phyloP scores from a whole-genome alignment of 2,797 vertebrate genomes.

The Malurus splendens region DNA sequence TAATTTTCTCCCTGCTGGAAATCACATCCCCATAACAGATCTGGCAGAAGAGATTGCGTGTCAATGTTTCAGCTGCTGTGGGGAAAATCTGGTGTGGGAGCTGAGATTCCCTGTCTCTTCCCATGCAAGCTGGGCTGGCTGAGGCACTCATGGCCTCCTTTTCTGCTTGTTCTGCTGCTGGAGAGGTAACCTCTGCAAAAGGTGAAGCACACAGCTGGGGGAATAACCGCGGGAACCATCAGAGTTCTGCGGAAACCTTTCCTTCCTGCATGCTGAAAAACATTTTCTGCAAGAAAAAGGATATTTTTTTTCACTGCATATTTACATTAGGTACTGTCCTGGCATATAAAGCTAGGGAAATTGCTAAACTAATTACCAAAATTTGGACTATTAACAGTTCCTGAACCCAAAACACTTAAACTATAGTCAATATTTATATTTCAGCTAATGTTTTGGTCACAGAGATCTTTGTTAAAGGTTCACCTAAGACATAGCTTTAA shows the following conservation, averaged over 20 bases:
- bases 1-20: slow-evolving; percentile 16
- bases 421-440: neutral
- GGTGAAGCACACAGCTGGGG: neutral
- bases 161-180: neutral
- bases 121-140: neutral
- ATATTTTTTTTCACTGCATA: neutral
- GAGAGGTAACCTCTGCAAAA: neutral
- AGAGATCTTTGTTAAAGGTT: neutral
- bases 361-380: neutral
- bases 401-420: neutral
- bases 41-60: neutral
- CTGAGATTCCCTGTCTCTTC: neutral
- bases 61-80: neutral
- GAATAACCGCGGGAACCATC: neutral
- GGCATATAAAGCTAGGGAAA: neutral
- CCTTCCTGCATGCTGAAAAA: neutral
- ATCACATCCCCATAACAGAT: neutral
- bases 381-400: neutral
- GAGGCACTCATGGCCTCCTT: neutral
- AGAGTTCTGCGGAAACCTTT: neutral
- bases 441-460: neutral
- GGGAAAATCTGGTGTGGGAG: neutral
- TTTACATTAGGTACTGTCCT: neutral
- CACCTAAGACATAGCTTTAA: neutral
- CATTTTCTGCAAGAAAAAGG: neutral